Evolutionary conservation across 2,113 vertebrate genomes (phyloP).

Genomic region (Plestiodon gilberti): DNA sequence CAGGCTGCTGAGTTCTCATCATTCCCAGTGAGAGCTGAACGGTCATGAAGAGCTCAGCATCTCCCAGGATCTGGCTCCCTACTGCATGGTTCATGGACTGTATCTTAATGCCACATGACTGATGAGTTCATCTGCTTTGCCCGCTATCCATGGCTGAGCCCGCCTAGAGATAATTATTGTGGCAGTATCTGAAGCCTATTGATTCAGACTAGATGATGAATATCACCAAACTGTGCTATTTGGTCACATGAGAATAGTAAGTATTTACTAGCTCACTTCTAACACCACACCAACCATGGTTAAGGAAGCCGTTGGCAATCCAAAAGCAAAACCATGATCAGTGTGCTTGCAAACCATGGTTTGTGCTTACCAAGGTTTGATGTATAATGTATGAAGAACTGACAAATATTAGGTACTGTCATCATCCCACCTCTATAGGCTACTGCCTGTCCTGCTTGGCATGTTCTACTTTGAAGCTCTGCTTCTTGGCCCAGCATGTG

Average conservation of each 20-base stretch:
- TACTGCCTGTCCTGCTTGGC: neutral
- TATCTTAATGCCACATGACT: accelerated
- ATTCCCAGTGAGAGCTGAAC: neutral
- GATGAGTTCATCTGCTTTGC: accelerated
- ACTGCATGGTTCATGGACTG: accelerated
- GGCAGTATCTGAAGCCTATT: neutral
- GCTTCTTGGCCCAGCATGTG: too few relatives aligned
- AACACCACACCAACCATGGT: neutral
- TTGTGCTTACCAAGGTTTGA: neutral
- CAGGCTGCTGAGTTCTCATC: accelerated
- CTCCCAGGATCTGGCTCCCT: accelerated
- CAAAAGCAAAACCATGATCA: neutral
- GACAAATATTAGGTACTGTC: neutral
- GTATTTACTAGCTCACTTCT: neutral
- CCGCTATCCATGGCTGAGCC: neutral
- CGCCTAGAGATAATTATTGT: accelerated
- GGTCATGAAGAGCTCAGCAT: neutral
- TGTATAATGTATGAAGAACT: neutral
- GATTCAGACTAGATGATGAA: neutral
- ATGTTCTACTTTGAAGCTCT: too few relatives aligned
- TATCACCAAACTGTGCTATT: conserved; percentile 14
- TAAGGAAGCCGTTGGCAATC: neutral
- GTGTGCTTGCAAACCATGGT: neutral
- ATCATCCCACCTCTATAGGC: neutral
- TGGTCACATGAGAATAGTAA: conserved; percentile 31